Evolutionary conservation across 2,113 vertebrate species (phyloP).

Genomic region (Camelus bactrianus): DNA sequence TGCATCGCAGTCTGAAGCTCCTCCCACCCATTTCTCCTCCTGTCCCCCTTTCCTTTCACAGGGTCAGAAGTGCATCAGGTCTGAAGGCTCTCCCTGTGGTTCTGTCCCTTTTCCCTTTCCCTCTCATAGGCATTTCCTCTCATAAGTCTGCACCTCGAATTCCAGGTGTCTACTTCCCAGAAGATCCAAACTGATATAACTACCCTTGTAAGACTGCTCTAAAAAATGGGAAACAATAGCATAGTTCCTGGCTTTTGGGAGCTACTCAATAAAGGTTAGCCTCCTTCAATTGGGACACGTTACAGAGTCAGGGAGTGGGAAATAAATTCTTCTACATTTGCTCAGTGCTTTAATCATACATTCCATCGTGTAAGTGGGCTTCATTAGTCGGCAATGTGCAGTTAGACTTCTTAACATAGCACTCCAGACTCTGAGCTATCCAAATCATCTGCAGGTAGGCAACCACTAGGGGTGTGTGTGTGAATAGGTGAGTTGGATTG

Average conservation of each 20-base stretch:
- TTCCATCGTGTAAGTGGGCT: background rate
- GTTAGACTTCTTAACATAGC: background rate
- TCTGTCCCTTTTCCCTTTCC: background rate
- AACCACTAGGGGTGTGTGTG: background rate
- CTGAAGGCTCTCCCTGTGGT: background rate
- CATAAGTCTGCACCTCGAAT: background rate
- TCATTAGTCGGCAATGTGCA: background rate
- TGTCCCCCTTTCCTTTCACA: background rate
- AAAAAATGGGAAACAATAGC: conserved; percentile 7
- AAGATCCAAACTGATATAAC: background rate
- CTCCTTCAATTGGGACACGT: background rate
- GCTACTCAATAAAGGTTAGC: background rate
- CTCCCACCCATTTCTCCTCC: background rate
- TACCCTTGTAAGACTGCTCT: background rate
- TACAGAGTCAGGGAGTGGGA: background rate
- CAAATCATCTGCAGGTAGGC: background rate
- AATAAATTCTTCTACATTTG: background rate
- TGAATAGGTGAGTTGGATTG: background rate
- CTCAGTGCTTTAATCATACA: background rate
- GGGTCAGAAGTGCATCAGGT: background rate
- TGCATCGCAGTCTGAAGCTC: background rate
- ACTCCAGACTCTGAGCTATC: background rate
- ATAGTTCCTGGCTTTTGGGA: background rate
- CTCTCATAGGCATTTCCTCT: background rate
- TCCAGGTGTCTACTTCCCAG: background rate